These are phyloP conservation scores for Phyllotreta striolata DNA, from an alignment of 2,888 invertebrate species.

Conservation along the genomic window DNA sequence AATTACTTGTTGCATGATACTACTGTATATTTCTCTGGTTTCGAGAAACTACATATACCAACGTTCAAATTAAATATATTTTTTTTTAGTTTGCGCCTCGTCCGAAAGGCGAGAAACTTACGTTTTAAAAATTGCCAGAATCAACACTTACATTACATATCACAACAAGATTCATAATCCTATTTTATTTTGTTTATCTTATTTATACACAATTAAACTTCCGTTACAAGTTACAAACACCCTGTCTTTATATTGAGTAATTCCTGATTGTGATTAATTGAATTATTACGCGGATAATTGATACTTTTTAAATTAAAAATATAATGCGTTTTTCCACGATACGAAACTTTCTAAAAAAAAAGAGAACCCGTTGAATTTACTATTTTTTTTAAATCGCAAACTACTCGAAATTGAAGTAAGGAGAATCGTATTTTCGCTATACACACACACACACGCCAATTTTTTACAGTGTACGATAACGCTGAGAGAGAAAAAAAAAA, in stretches of 20 bases:
- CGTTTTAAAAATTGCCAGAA: constrained; percentile 30
- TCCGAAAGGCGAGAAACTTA: constrained; percentile 9
- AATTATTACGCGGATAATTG: background rate
- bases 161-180: constrained; percentile 31
- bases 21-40: constrained; percentile 9
- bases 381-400: no score
- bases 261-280: constrained; percentile 18
- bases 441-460: background rate
- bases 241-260: constrained; percentile 22
- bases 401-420: no score
- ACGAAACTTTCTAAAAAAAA: background rate
- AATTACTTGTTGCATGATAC: no score
- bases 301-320: background rate
- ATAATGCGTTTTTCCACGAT: no score
- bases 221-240: constrained; percentile 25
- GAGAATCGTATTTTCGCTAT: background rate
- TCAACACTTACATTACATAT: constrained; percentile 31
- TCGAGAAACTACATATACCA: background rate
- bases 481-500: background rate
- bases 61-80: constrained; percentile 3
- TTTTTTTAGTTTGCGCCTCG: constrained; percentile 3
- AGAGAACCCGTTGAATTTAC: no score
- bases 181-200: constrained; percentile 20
- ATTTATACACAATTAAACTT: constrained; percentile 20
- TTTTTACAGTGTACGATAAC: constrained; percentile 3